phyloP scores from a whole-genome alignment of 2,113 vertebrate species.

The Chloropsis hardwickii region DNA sequence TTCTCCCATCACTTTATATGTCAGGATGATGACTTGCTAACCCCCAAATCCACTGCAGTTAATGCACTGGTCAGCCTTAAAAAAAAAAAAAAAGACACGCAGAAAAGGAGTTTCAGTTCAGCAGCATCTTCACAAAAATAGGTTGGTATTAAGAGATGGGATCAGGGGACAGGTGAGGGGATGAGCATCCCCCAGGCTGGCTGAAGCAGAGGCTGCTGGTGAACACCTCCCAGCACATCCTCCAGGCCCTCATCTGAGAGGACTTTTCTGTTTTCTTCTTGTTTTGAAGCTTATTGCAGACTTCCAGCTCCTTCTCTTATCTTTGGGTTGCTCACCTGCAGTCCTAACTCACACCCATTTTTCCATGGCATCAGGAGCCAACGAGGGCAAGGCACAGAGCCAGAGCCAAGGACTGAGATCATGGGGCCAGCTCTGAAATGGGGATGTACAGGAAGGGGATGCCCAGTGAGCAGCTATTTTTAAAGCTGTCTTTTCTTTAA shows the following conservation, averaged over 20 bases:
- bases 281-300: background rate
- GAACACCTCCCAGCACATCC: background rate
- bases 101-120: background rate
- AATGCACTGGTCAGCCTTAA: background rate
- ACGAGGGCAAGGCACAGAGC: background rate
- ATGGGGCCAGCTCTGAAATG: background rate
- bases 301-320: background rate
- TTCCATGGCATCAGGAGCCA: background rate
- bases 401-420: background rate
- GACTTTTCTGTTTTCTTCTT: background rate
- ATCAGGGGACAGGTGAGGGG: background rate
- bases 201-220: background rate
- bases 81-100: background rate
- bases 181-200: background rate
- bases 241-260: background rate
- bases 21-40: background rate
- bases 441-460: background rate
- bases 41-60: background rate
- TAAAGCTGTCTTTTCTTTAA: background rate
- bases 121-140: background rate
- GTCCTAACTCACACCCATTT: background rate
- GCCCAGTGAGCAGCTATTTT: background rate
- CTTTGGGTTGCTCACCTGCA: background rate
- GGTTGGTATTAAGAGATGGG: background rate
- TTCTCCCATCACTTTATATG: background rate